Evolutionary conservation across 2,888 invertebrate species (phyloP).

Genomic region (Perdita meconis): DNA sequence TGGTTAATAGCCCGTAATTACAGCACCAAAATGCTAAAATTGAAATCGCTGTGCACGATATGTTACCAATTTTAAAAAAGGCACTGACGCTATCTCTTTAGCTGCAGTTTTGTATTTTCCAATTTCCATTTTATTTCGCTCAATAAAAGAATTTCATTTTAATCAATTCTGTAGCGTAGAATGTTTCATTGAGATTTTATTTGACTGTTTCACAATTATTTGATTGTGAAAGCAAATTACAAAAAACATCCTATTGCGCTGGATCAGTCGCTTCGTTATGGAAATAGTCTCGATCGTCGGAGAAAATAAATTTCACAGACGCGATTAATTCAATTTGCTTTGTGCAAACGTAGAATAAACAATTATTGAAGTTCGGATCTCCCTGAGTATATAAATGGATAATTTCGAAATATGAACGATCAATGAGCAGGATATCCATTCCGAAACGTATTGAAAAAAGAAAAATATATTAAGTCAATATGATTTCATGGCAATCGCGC

Average conservation of each 20-base stretch:
- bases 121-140: background rate
- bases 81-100: too few relatives aligned
- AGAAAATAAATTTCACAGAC: conserved; percentile 9
- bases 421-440: background rate
- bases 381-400: background rate
- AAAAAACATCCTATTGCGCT: background rate
- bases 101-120: background rate
- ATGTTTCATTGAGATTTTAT: background rate
- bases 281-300: background rate
- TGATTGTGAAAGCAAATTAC: background rate
- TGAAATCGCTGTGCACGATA: too few relatives aligned
- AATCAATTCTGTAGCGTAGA: background rate
- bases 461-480: background rate
- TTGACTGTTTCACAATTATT: background rate
- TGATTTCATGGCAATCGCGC: background rate
- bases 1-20: too few relatives aligned
- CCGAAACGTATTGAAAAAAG: background rate
- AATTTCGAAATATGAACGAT: background rate
- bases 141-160: too few relatives aligned
- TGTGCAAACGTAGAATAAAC: background rate
- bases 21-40: too few relatives aligned
- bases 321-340: background rate
- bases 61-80: too few relatives aligned
- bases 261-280: background rate
- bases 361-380: background rate